Conservation (phyloP, 2,888 invertebrate species). For the Saturnia japonica region DNA sequence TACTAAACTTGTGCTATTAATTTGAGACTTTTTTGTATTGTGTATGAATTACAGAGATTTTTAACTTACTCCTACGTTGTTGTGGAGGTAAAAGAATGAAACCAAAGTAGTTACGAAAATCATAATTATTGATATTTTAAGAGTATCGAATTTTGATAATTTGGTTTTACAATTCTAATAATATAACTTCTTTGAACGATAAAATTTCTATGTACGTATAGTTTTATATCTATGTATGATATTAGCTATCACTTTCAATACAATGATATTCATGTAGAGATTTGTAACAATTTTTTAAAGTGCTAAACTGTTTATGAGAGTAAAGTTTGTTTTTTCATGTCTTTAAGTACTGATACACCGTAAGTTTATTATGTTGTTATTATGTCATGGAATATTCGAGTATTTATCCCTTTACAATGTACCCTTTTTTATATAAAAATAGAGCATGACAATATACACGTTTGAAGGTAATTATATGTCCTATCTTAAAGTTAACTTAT, state of each 20-base stretch:
- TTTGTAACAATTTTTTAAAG: not conserved
- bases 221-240: not conserved
- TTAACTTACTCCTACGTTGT: not conserved
- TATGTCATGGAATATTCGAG: not conserved
- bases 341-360: constrained; percentile 13
- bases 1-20: constrained; percentile 40
- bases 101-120: not conserved
- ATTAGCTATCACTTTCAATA: not conserved
- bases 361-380: no score
- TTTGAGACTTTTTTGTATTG: constrained; percentile 43
- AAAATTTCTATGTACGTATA: not conserved
- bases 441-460: constrained; percentile 3
- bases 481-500: not conserved
- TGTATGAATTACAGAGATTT: constrained; percentile 25
- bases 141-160: not conserved
- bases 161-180: not conserved
- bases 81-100: not conserved
- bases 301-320: not conserved
- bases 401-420: not conserved
- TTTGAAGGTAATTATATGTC: not conserved
- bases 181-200: not conserved
- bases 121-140: not conserved
- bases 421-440: not conserved
- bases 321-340: constrained; percentile 14
- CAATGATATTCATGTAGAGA: not conserved